Base-by-base conservation (phyloP, 2,113 vertebrate genomes). In the Amazona guildingii region DNA sequence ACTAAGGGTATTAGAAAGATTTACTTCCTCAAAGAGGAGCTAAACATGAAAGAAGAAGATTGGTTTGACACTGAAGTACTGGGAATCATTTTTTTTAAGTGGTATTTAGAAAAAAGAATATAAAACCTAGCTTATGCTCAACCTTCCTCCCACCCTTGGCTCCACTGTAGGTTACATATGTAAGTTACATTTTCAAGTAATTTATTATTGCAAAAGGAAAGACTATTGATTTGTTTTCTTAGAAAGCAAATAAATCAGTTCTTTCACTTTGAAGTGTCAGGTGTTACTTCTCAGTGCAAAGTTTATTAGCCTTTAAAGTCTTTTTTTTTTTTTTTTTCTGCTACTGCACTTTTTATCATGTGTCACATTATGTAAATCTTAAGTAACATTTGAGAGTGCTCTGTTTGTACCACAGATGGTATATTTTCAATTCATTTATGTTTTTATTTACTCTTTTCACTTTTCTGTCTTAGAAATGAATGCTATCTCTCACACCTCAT, bases 21-120 rank as follows among this genome's bases (percentile, higher is more conserved):
- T 97, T 95, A 85, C 17, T 83, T 67, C 61, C 86, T 97, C 94
- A 94, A 94, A 97, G 46, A 55, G 29, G n/a, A 94, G 44, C 83
- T 90, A 91, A 46, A 95, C 63, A 95, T 95, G 93, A 97, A 97
- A 97, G 35, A 86, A 25, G n/a, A 87, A 82, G 78, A 92, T 91
- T 62, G 94, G 49, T 67, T 92, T 85, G 79, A 95, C 57, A 94
- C 48, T 77, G 69, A 95, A 93, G 63, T 39, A 79, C 82, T 82
- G 27, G 74, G 51, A 90, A 86, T 48, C 4, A 10, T 79, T 67
- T 86, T 86, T 96, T 85, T 67, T 69, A 64, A 86, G 73, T 14
- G 80, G 17, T 57, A 62, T 73, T 82, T 55, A 83, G 37, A 28
- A 92, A 93, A 92, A 55, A 93, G 94, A 82, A 83, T 28, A 90